A percentile compares a stretch with the other conserved stretches of the same genome.
These are phyloP conservation scores for Megalonaias nervosa DNA, from an alignment of 1,140 invertebrate species.

Conservation along the genomic window DNA sequence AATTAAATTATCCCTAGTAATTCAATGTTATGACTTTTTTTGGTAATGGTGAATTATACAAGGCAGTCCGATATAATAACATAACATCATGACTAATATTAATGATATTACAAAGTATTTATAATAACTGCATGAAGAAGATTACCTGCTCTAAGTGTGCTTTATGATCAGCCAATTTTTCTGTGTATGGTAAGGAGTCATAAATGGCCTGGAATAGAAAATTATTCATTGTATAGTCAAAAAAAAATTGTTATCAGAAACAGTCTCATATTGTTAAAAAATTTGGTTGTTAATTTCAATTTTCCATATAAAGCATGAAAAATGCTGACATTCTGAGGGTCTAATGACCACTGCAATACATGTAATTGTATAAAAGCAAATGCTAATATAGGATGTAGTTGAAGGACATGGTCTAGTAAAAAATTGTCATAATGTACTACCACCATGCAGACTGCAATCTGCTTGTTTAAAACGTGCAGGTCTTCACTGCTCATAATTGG, in stretches of 20 bases:
- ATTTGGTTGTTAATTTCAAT: background rate
- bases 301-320: background rate
- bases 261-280: background rate
- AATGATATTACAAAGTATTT: background rate
- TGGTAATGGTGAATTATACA: no score
- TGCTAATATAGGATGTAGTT: conserved; percentile 5
- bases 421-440: no score
- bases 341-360: background rate
- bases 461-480: no score
- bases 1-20: no score
- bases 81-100: background rate
- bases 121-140: background rate
- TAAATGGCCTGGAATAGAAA: conserved; percentile 55
- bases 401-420: no score
- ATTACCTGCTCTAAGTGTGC: conserved; percentile 58
- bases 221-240: background rate
- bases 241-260: background rate
- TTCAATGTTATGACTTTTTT: no score
- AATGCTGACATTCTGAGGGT: background rate
- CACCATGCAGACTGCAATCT: no score
- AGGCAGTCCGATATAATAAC: conserved; percentile 10
- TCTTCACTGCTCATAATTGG: no score
- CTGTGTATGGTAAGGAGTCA: conserved; percentile 58
- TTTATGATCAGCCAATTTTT: conserved; percentile 46
- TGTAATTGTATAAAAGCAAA: background rate